These are phyloP conservation scores for Stegastes partitus DNA, from an alignment of 2,113 vertebrate genomes.

Conservation along the genomic window DNA sequence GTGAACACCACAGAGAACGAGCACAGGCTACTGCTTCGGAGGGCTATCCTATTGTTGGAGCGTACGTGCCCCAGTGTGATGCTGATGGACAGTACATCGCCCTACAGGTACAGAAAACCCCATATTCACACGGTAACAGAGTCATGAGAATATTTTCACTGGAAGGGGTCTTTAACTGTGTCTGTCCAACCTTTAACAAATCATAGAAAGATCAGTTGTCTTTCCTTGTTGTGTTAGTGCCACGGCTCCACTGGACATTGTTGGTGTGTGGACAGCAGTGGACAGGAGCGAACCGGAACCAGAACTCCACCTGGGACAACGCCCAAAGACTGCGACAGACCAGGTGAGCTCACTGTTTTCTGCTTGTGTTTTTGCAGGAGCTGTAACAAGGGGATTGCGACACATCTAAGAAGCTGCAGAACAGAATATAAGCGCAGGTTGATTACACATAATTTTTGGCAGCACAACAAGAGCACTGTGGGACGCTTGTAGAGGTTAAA, in stretches of 20 bases:
- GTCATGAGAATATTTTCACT: too few relatives aligned
- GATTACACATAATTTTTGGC: too few relatives aligned
- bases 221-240: constrained; percentile 66
- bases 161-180: too few relatives aligned
- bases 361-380: too few relatives aligned
- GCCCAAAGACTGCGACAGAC: constrained; percentile 71
- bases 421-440: too few relatives aligned
- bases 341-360: constrained; percentile 74
- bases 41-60: constrained; percentile 47
- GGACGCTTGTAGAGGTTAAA: too few relatives aligned
- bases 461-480: too few relatives aligned
- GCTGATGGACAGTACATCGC: constrained; percentile 82
- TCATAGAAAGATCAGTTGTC: constrained; percentile 34
- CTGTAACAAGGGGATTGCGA: too few relatives aligned
- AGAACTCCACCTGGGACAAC: constrained; percentile 72
- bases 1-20: constrained; percentile 81
- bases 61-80: constrained; percentile 86
- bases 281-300: constrained; percentile 86
- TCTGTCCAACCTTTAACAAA: not conserved
- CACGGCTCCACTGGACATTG: constrained; percentile 86
- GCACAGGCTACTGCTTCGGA: constrained; percentile 53
- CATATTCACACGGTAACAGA: too few relatives aligned
- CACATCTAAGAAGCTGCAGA: too few relatives aligned
- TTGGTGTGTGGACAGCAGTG: constrained; percentile 87
- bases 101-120: constrained; percentile 48